These are phyloP conservation scores for Gadus chalcogrammus DNA, from an alignment of 2,113 vertebrate genomes.

Conservation along the genomic window DNA sequence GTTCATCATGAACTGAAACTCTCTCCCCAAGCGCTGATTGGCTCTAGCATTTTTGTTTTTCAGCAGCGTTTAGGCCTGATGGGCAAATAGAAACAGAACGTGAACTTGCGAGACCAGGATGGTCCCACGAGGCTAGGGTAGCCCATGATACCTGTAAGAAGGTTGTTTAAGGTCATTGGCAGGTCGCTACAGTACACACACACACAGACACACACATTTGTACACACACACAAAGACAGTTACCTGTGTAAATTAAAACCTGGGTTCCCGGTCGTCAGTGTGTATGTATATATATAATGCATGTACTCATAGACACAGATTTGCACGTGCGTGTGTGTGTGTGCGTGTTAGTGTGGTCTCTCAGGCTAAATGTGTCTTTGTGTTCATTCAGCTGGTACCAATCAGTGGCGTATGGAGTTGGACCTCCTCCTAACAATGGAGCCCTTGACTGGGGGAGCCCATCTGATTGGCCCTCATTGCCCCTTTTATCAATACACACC, in stretches of 20 bases:
- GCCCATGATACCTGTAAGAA: background rate
- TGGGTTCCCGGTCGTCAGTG: slow-evolving; percentile 13
- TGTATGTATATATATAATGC: background rate
- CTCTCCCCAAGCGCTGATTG: no score
- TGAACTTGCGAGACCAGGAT: no score
- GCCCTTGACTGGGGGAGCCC: slow-evolving; percentile 68
- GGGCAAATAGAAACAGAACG: no score
- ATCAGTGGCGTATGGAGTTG: slow-evolving; percentile 65
- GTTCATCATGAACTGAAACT: no score
- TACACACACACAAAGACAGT: background rate
- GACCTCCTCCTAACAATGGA: slow-evolving; percentile 67
- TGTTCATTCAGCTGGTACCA: slow-evolving; percentile 82
- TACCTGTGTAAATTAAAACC: background rate
- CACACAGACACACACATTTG: background rate
- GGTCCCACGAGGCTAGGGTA: background rate
- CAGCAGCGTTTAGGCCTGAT: no score
- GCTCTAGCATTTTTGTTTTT: no score
- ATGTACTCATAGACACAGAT: background rate
- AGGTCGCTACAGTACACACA: background rate
- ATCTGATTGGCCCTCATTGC: slow-evolving; percentile 43
- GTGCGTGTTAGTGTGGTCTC: slow-evolving; percentile 14
- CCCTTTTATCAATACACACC: slow-evolving; percentile 74
- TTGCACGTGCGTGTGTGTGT: background rate
- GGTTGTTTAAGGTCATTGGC: background rate
- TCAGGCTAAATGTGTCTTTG: slow-evolving; percentile 72